phyloP scores from a whole-genome alignment of 2,797 vertebrate genomes.

The Sternarchorhynchus goeldii region DNA sequence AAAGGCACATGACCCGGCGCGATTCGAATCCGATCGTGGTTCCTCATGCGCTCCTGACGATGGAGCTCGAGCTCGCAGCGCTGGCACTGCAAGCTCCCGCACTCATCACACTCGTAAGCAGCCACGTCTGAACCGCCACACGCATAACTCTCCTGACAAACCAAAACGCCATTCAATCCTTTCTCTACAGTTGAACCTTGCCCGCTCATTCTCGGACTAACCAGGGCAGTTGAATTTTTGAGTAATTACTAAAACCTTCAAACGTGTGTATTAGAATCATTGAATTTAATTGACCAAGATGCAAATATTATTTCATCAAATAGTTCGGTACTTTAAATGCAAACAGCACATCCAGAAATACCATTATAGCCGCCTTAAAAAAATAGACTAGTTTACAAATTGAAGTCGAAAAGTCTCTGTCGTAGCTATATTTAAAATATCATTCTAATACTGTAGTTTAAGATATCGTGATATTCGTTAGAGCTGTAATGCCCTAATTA shows the following conservation, averaged over 20 bases:
- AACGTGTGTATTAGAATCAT: neutral
- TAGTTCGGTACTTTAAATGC: neutral
- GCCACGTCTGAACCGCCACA: slow-evolving; percentile 94
- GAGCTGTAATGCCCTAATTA: too few relatives aligned
- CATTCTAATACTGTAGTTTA: too few relatives aligned
- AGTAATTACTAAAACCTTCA: neutral
- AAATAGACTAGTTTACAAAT: too few relatives aligned
- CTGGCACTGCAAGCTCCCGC: slow-evolving; percentile 90
- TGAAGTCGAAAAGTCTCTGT: too few relatives aligned
- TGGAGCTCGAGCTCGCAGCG: slow-evolving; percentile 94
- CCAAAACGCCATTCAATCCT: slow-evolving; percentile 76
- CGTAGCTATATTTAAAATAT: too few relatives aligned
- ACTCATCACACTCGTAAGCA: slow-evolving; percentile 93
- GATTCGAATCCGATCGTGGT: slow-evolving; percentile 91
- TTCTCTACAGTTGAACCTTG: slow-evolving; percentile 81
- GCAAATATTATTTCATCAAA: neutral
- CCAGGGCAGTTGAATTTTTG: neutral
- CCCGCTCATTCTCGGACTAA: slow-evolving; percentile 80
- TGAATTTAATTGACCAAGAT: neutral
- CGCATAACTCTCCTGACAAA: slow-evolving; percentile 96
- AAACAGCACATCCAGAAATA: neutral
- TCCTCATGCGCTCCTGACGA: slow-evolving; percentile 86
- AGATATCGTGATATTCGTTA: too few relatives aligned
- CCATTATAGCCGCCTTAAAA: neutral
- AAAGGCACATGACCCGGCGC: slow-evolving; percentile 86